Evolutionary conservation across 2,797 vertebrate species (phyloP), one percentile per base, ranked within the genome.

Genomic region (Lates japonicus): DNA sequence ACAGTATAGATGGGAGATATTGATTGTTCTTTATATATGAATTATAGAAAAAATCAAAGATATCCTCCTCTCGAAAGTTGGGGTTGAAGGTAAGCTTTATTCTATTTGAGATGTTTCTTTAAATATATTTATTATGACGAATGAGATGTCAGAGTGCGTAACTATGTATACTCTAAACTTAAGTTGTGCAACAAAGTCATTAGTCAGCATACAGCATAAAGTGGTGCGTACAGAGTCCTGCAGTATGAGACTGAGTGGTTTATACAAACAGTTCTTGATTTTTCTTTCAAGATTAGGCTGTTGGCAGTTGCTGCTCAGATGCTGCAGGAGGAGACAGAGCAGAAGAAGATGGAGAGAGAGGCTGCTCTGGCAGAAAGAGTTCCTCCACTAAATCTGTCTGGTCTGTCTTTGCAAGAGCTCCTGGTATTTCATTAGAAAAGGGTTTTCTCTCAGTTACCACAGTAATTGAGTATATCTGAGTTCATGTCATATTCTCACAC

Each of bases 1-100:
- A 33, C 12, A 42, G 2, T n/a, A n/a, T 17, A 59, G 10, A 37
- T 42, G 3, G 29, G 46, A 3, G 31, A 35, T 37, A 31, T 19
- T 39, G 0, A 67, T 55, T 33, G 1, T 54, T 70, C 19, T 67
- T 54, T 59, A 7, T 70, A 1, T 70, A 12, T 70, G 14, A 67
- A 82, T 72, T 87, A n/a, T 67, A 93, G 92, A 90, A 31, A 78
- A 93, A 91, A 78, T 79, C 74, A 13, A 95, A 93, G 90, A 94
- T 94, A 64, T 90, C 87, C 22, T 94, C 94, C 31, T 88, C 87
- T n/a, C 88, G 91, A 39, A 88, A 68, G 57, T 86, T 95, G 81
- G 92, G 92, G 58, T 70, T 95, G 48, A 95, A 95, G 86, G 92
- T 93, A 76, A 42, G 78, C 35, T 52, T 9, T 66, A 41, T 0